Conservation (phyloP, 2,888 invertebrate genomes). For the Artemia sinica region DNA sequence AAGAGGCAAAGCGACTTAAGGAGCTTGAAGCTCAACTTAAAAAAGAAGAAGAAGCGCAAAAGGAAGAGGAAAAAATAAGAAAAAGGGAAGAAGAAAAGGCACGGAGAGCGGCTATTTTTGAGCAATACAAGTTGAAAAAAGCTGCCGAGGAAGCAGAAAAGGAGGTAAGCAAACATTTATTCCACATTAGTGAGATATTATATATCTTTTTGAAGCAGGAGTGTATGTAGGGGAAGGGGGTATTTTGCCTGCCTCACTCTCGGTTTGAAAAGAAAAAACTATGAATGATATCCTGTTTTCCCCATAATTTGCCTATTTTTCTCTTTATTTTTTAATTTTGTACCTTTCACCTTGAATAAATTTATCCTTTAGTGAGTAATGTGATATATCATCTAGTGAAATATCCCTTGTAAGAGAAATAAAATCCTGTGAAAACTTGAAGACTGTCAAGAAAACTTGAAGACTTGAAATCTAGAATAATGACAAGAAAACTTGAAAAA, state of each 20-base stretch:
- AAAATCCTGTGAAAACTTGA: too few relatives aligned
- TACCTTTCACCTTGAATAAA: too few relatives aligned
- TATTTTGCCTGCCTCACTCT: not conserved
- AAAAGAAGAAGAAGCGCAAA: slow-evolving; percentile 55
- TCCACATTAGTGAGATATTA: not conserved
- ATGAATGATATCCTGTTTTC: not conserved
- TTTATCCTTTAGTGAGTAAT: too few relatives aligned
- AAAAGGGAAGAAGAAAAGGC: slow-evolving; percentile 64
- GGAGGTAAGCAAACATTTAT: slow-evolving; percentile 26
- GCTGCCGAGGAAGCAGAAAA: slow-evolving; percentile 66
- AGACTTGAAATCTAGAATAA: too few relatives aligned
- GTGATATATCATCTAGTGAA: too few relatives aligned
- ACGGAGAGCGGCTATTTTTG: slow-evolving; percentile 69
- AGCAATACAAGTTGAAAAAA: slow-evolving; percentile 82
- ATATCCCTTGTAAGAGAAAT: too few relatives aligned
- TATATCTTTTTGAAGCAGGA: not conserved
- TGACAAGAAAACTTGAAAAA: too few relatives aligned
- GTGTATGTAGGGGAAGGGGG: slow-evolving; percentile 1
- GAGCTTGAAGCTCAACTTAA: slow-evolving; percentile 61
- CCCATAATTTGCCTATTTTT: too few relatives aligned
- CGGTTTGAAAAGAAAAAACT: not conserved
- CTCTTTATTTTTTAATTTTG: too few relatives aligned
- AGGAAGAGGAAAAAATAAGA: slow-evolving; percentile 45
- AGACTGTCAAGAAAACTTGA: too few relatives aligned
- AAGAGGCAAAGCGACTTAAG: slow-evolving; percentile 63